These are phyloP conservation scores for Onychomys arenicola DNA, from an alignment of 2,797 vertebrate species.

Conservation along the genomic window DNA sequence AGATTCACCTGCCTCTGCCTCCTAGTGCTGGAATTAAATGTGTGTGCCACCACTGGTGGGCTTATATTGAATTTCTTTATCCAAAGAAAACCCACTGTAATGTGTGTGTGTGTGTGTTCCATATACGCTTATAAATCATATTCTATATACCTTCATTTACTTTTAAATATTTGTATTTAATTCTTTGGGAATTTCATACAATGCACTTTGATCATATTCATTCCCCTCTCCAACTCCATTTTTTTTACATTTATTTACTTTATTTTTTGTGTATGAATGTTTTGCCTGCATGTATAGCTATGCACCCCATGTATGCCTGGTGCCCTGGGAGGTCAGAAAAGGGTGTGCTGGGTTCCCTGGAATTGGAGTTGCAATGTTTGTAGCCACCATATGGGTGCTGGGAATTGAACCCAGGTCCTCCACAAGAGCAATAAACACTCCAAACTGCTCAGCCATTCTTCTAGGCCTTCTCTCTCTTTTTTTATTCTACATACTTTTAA, in stretches of 20 bases:
- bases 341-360: neutral
- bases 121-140: neutral
- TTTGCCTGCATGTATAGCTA: neutral
- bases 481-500: conserved; percentile 42
- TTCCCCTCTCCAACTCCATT: neutral
- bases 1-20: neutral
- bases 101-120: neutral
- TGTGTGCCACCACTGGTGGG: too few relatives aligned
- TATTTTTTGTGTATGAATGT: neutral
- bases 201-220: neutral
- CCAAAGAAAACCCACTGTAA: conserved; percentile 48
- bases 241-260: neutral
- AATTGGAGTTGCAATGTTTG: neutral
- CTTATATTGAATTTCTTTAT: conserved; percentile 40
- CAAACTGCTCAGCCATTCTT: neutral
- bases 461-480: neutral
- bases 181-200: neutral
- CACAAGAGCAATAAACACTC: neutral
- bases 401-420: neutral
- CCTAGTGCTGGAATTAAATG: too few relatives aligned
- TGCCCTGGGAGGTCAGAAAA: neutral
- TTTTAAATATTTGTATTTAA: neutral
- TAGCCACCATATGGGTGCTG: neutral
- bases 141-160: neutral
- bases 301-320: neutral